Evolutionary conservation across 2,113 vertebrate genomes (phyloP), one percentile per base, ranked within the genome.

Genomic region (Burhinus oedicnemus): DNA sequence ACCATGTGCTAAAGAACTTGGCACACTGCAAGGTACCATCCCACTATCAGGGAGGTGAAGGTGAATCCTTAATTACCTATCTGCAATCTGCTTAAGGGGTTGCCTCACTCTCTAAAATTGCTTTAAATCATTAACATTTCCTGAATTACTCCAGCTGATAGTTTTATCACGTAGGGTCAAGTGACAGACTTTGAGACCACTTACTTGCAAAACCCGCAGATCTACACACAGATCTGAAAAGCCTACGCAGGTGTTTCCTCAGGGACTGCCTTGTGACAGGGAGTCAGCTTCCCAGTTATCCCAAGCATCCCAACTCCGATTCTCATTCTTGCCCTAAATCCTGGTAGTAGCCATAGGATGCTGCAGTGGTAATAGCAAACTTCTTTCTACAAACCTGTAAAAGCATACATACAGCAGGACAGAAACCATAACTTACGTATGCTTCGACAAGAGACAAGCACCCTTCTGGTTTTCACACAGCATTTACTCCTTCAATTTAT

Each of bases 1-100:
- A 77, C 32, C 30, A 3, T 0, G 3, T 2, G 12, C 45, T 68
- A 3, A 38, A 45, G 26, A 49, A 34, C 14, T 9, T 11, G 4
- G 4, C 36, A 42, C 40, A 27, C 18, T 38, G n/a, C 29, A 44
- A 83, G 32, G 19, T 26, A 32, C 55, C 38, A 55, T 16, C 17
- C 27, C 17, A 3, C 0, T 7, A 14, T 3, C n/a, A 49, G 62
- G 32, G 29, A 79, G 29, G 25, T 11, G 36, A 51, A 62, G 54
- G 9, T 0, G 2, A 83, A 27, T 49, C 71, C 17, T 88, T 36
- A 15, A 42, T 36, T 32, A 65, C 18, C 32, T 32, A 11, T 12
- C 36, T 15, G 15, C 20, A 29, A 66, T 32, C 45, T 66, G 47
- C 45, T 87, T 36, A 54, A 57, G 21, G n/a, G 22, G 40, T 22